Evolutionary conservation across 2,888 invertebrate species (phyloP).

Genomic region (Aphodius sticticus): DNA sequence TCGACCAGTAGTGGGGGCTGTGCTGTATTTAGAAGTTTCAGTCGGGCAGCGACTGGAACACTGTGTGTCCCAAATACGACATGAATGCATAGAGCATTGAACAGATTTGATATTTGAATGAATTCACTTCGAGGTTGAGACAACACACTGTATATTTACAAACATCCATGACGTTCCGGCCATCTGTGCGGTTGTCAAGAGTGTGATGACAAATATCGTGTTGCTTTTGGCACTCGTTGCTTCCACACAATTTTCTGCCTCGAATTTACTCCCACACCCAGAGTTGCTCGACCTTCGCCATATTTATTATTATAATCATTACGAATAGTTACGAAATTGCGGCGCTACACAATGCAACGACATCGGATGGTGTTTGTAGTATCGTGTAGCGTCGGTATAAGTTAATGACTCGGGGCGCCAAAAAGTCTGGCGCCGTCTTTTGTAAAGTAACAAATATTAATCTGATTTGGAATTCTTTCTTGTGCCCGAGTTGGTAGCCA

Average conservation of each 20-base stretch:
- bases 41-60: too few relatives aligned
- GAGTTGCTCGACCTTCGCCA: not conserved
- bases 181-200: not conserved
- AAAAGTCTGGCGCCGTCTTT: not conserved
- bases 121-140: not conserved
- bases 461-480: not conserved
- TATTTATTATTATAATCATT: conserved; percentile 4
- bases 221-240: not conserved
- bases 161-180: not conserved
- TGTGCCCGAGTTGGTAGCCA: not conserved
- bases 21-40: conserved; percentile 9
- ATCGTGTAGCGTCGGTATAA: not conserved
- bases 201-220: not conserved
- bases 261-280: not conserved
- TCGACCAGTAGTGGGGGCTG: conserved; percentile 9
- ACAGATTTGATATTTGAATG: not conserved
- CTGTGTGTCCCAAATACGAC: too few relatives aligned
- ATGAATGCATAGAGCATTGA: too few relatives aligned
- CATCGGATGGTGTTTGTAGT: not conserved
- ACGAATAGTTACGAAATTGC: not conserved
- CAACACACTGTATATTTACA: not conserved
- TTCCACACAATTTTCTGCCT: not conserved
- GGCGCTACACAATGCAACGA: too few relatives aligned
- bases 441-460: not conserved
- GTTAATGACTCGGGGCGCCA: not conserved